A percentile compares a stretch with the other conserved stretches of the same genome.
phyloP scores from a whole-genome alignment of 1,140 invertebrate genomes.

The Zaprionus taronus region DNA sequence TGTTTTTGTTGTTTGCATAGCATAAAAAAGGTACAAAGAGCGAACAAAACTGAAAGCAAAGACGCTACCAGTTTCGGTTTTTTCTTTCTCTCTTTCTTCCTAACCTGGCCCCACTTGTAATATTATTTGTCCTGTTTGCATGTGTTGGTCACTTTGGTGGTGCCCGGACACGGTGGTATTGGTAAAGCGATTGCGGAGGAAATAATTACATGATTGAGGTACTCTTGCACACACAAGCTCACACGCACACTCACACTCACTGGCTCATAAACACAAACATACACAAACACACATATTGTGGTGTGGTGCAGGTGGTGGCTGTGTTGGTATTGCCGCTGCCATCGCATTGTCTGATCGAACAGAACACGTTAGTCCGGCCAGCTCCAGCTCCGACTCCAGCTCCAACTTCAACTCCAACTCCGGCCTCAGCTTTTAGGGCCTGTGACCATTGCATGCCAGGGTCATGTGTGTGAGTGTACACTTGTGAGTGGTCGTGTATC shows the following conservation, averaged over 20 bases:
- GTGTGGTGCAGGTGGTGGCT: slow-evolving; percentile 11
- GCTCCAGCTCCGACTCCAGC: slow-evolving; percentile 13
- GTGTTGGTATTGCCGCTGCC: slow-evolving; percentile 37
- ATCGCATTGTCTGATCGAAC: slow-evolving; percentile 73
- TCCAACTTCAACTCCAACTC: slow-evolving; percentile 14
- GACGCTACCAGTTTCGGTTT: slow-evolving; percentile 49
- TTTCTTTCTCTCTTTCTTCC: slow-evolving; percentile 24
- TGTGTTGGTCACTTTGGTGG: slow-evolving; percentile 47
- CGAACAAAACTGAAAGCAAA: slow-evolving; percentile 47
- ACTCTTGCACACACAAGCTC: slow-evolving; percentile 43
- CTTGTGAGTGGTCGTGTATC: slow-evolving; percentile 12
- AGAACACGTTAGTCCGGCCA: slow-evolving; percentile 72
- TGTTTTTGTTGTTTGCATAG: slow-evolving; percentile 46
- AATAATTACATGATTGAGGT: slow-evolving; percentile 84
- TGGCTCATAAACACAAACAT: slow-evolving; percentile 46
- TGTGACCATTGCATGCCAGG: slow-evolving; percentile 74
- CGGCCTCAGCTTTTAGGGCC: slow-evolving; percentile 8
- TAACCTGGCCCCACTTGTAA: slow-evolving; percentile 48
- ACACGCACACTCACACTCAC: slow-evolving; percentile 57
- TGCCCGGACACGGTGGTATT: slow-evolving; percentile 50
- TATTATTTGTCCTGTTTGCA: slow-evolving; percentile 51
- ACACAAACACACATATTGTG: slow-evolving; percentile 17
- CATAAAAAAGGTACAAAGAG: slow-evolving; percentile 41
- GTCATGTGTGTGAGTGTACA: slow-evolving; percentile 14
- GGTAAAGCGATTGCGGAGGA: slow-evolving; percentile 72